These are phyloP conservation scores for Pseudomyrmex pallidus DNA, from an alignment of 1,140 invertebrate genomes.

Conservation along the genomic window DNA sequence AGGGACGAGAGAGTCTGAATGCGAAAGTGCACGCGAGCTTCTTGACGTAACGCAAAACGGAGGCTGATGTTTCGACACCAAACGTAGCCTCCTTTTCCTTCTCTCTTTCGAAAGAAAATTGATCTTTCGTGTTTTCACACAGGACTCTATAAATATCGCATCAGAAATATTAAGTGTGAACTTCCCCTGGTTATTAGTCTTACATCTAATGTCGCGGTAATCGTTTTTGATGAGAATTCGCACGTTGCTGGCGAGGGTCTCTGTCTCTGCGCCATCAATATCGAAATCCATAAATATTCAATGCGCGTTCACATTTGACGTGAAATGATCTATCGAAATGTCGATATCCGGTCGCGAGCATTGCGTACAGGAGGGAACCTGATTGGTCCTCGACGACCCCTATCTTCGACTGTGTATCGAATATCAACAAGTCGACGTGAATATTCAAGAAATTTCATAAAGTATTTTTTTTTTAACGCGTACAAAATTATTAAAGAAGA, in stretches of 20 bases:
- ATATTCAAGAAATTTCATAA: background rate
- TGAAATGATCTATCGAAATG: constrained; percentile 70
- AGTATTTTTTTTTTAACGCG: background rate
- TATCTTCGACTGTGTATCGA: constrained; percentile 19
- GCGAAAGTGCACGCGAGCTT: background rate
- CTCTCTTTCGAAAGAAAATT: too few species aligned
- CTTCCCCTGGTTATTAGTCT: background rate
- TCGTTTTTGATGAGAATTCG: constrained; percentile 7
- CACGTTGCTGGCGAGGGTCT: too few species aligned
- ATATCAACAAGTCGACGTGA: constrained; percentile 65
- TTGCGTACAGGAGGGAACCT: constrained; percentile 34
- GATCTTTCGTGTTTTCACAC: background rate
- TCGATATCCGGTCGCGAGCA: constrained; percentile 66
- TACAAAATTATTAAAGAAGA: too few species aligned
- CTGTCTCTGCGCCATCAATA: constrained; percentile 56
- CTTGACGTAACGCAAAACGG: background rate
- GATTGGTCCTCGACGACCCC: constrained; percentile 45
- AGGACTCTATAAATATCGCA: too few species aligned
- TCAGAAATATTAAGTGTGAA: too few species aligned
- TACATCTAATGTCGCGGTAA: background rate
- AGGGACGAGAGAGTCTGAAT: constrained; percentile 21
- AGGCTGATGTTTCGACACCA: background rate
- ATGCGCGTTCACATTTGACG: constrained; percentile 57
- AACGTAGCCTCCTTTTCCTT: too few species aligned
- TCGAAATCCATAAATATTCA: constrained; percentile 70